Evolutionary conservation across 2,113 vertebrate genomes (phyloP), one percentile per base, ranked within the genome.

Genomic region (Morone saxatilis): DNA sequence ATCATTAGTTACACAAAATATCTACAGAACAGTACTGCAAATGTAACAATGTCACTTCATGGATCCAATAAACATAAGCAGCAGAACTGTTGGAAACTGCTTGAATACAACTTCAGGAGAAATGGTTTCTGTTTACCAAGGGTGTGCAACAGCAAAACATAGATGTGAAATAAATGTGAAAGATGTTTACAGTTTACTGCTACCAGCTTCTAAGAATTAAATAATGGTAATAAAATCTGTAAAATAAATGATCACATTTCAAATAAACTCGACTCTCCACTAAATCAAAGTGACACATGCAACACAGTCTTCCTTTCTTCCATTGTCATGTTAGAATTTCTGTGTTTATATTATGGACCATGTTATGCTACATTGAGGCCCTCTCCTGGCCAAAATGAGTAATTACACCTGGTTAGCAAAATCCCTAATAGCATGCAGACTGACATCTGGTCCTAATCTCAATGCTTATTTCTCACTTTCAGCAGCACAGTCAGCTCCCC

Each of bases 361-460:
- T 12, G 22, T 38, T 47, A 45, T 69, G 59, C 31, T 71, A 11
- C 80, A 63, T 20, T 72, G 25, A 22, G 16, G 77, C 88, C 88
- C 81, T 88, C 93, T 92, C 50, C 72, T 87, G 93, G 75, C 3
- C 0, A 10, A 59, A 68, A 66, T 6, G 0, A 43, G 22, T 16
- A 59, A 81, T n/a, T 74, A 76, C 84, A 89, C 31, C 5, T 8
- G 4, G 43, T 47, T 14, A 13, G 16, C 5, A 22, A 71, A 66
- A 12, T 16, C 25, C 48, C 53, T 74, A 53, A 65, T 36, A 31
- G 50, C 16, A 66, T 13, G 4, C 45, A 66, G 54, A 38, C 76
- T 79, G 71, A 84, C 88, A 86, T 92, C 87, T 92, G 89, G 72
- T 84, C 69, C 62, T 38, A 53, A 88, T 92, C 75, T 86, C 43